These are phyloP conservation scores for Sinocyclocheilus grahami DNA, from an alignment of 2,113 vertebrate genomes.

Conservation along the genomic window DNA sequence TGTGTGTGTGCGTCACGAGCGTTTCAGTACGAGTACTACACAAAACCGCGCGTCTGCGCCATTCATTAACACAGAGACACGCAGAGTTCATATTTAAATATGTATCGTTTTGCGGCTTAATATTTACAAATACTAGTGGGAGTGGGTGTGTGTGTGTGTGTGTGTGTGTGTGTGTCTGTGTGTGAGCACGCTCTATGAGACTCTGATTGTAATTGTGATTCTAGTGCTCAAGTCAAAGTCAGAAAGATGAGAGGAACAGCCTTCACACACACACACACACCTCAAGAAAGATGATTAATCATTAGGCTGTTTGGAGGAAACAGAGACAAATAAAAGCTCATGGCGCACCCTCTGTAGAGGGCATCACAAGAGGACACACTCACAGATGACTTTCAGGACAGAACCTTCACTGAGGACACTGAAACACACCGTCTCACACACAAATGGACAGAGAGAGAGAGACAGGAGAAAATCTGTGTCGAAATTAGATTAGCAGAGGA, in stretches of 20 bases:
- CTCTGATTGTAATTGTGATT: constrained; percentile 28
- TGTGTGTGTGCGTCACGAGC: no score
- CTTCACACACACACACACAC: neutral
- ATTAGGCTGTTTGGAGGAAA: constrained; percentile 55
- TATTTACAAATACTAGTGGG: no score
- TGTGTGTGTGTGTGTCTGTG: neutral
- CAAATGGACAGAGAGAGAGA: neutral
- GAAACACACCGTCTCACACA: neutral
- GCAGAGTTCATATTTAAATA: no score
- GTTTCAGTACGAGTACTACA: no score
- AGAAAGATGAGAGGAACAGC: constrained; percentile 21
- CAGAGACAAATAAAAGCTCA: constrained; percentile 43
- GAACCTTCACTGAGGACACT: constrained; percentile 7
- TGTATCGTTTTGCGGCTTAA: no score
- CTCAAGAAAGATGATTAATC: constrained; percentile 54
- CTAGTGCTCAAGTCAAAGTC: constrained; percentile 45
- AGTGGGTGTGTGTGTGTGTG: no score
- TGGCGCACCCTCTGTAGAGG: constrained; percentile 39
- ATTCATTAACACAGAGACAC: no score
- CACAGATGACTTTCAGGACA: constrained; percentile 24
- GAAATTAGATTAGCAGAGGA: constrained; percentile 31
- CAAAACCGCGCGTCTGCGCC: no score
- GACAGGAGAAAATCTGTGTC: neutral
- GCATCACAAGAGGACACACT: constrained; percentile 34
- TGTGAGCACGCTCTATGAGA: neutral